phyloP scores from a whole-genome alignment of 2,888 invertebrate species.

The Sisyra nigra region DNA sequence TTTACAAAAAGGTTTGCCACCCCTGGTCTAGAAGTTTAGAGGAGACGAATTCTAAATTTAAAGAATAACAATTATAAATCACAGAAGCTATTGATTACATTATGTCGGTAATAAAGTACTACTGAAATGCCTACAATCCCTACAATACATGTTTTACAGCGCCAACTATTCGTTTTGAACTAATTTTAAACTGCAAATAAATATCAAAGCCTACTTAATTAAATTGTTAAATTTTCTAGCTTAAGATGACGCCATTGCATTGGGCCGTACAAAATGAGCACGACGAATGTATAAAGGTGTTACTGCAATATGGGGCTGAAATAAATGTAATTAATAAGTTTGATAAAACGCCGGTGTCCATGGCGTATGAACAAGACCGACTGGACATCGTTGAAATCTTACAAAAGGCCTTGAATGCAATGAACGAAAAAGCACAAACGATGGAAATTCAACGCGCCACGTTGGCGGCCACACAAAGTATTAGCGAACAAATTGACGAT shows the following conservation, averaged over 20 bases:
- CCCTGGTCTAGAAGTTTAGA: too few species aligned
- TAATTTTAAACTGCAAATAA: too few species aligned
- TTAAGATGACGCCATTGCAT: conserved; percentile 83
- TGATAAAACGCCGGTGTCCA: conserved; percentile 47
- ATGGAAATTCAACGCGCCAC: conserved; percentile 8
- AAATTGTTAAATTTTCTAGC: conserved; percentile 25
- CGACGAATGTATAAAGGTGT: conserved; percentile 43
- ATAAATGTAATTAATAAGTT: conserved; percentile 52
- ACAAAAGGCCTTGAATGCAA: conserved; percentile 30
- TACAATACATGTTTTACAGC: too few species aligned
- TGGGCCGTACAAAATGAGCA: conserved; percentile 84
- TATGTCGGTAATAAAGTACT: too few species aligned
- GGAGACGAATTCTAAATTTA: too few species aligned
- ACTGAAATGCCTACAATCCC: too few species aligned
- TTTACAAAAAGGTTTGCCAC: too few species aligned
- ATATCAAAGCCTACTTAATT: too few species aligned
- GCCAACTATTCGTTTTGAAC: too few species aligned
- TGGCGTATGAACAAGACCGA: conserved; percentile 49
- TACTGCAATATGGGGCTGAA: conserved; percentile 62
- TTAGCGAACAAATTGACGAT: conserved; percentile 4
- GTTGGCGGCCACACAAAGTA: conserved; percentile 4
- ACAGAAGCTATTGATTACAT: too few species aligned
- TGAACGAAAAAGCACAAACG: conserved; percentile 15
- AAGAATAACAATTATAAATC: too few species aligned
- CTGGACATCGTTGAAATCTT: conserved; percentile 40